Evolutionary conservation across 2,888 invertebrate species (phyloP), one percentile per base, ranked within the genome.

Genomic region (Melieria crassipennis): DNA sequence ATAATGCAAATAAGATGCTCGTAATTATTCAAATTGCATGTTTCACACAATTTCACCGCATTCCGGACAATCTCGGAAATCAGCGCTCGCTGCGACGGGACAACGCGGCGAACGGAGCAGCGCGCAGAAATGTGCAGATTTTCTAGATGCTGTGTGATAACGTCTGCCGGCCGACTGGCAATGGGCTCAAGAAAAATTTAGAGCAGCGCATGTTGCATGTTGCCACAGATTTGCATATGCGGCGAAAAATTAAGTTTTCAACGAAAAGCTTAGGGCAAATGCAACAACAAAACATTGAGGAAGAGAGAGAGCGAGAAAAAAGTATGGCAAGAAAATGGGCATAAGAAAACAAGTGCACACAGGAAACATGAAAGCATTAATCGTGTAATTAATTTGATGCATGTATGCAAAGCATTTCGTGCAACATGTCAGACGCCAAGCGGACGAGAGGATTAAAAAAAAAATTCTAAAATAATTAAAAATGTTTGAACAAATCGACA

Each of bases 321-420:
- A 50, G 48, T 43, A 65, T 1, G 45, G 5, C 30, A 61, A 62
- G 56, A 66, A 10, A 48, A 52, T 30, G 30, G 1, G 30, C 30
- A 30, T 30, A 30, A 30, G 30, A 30, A 30, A 30, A 30, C 30
- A 30, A 30, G 30, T 30, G 30, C 30, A 30, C 30, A 30, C 58
- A 46, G 60, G 55, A 56, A 70, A 74, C 75, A 74, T 72, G 72
- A 83, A 80, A 80, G 81, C 86, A 85, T 86, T 86, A 86, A 86
- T 86, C 86, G 86, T 85, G 83, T 86, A 86, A 86, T 86, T 86
- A 86, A 86, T 86, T 86, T 86, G 86, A 86, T 84, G 84, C 85
- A 86, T 86, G 85, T 83, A 86, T 86, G 83, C 83, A 83, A 84
- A 83, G 80, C 81, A 82, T 82, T 84, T 82, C 83, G 84, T 84